Conservation (phyloP, 92 coral and sea anemone genomes). For the Epizoanthus illoricatus region DNA sequence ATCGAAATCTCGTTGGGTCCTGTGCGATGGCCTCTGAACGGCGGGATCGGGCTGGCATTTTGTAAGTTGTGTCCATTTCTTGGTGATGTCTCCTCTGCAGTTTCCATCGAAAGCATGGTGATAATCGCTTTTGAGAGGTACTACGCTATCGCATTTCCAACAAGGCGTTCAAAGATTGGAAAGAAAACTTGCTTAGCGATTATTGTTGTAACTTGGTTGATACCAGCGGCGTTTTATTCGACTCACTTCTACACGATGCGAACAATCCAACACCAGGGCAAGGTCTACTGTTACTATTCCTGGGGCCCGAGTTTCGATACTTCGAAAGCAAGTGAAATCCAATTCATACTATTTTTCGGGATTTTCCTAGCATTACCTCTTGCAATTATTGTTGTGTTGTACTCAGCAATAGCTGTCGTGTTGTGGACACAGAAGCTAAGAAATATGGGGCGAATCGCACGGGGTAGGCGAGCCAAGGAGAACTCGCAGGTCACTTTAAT, state of each 20-base stretch:
- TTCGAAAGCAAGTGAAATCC: constrained; percentile 1
- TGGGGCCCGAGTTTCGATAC: not conserved
- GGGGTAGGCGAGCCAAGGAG: not conserved
- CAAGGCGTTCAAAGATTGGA: constrained; percentile 11
- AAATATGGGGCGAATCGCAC: not conserved
- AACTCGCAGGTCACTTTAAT: constrained; percentile 3
- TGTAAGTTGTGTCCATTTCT: constrained; percentile 10
- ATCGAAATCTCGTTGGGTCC: not conserved
- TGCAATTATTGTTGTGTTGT: not conserved
- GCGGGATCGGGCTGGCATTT: not conserved
- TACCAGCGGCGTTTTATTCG: constrained; percentile 4
- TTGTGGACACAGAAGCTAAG: constrained; percentile 1
- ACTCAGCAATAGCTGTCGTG: not conserved
- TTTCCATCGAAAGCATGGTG: not conserved
- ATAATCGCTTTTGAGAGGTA: constrained; percentile 14
- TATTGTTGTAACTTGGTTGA: not conserved
- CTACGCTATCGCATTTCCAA: constrained; percentile 15
- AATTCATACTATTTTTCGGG: not conserved
- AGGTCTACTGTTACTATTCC: not conserved
- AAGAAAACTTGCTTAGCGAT: constrained; percentile 3
- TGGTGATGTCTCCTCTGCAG: constrained; percentile 13
- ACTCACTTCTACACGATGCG: constrained; percentile 10
- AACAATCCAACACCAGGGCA: not conserved
- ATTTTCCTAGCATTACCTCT: not conserved
- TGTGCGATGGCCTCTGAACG: not conserved